Conservation (phyloP, 2,113 vertebrate genomes). For the Aptenodytes forsteri region DNA sequence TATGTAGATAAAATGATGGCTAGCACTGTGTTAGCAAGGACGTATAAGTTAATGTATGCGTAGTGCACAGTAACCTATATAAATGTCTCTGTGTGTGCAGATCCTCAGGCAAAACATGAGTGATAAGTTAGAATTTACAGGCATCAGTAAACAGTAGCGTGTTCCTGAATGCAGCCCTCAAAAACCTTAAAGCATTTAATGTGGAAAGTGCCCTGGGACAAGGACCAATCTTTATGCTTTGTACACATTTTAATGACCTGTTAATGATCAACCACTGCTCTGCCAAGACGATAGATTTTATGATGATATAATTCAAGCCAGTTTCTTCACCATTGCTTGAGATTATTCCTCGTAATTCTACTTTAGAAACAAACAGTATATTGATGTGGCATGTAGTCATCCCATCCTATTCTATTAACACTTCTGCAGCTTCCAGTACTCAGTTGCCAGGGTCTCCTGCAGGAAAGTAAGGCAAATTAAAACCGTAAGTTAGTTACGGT, state of each 20-base stretch:
- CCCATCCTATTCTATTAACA: not conserved
- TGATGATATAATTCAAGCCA: not conserved
- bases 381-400: not conserved
- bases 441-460: not conserved
- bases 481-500: not conserved
- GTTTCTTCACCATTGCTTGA: not conserved
- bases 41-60: not conserved
- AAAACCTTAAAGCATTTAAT: not conserved
- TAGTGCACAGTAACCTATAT: not conserved
- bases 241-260: slow-evolving; percentile 34
- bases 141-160: not conserved
- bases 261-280: slow-evolving; percentile 44
- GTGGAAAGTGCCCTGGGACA: slow-evolving; percentile 58
- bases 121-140: not conserved
- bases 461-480: not conserved
- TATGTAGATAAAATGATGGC: not conserved
- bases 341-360: not conserved
- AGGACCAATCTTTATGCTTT: slow-evolving; percentile 32
- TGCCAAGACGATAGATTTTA: not conserved
- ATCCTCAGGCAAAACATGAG: not conserved
- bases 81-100: not conserved
- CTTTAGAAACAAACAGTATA: not conserved
- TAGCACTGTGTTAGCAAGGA: not conserved
- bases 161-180: not conserved
- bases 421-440: not conserved